phyloP scores from a whole-genome alignment of 2,797 vertebrate genomes.

The Prionace glauca region DNA sequence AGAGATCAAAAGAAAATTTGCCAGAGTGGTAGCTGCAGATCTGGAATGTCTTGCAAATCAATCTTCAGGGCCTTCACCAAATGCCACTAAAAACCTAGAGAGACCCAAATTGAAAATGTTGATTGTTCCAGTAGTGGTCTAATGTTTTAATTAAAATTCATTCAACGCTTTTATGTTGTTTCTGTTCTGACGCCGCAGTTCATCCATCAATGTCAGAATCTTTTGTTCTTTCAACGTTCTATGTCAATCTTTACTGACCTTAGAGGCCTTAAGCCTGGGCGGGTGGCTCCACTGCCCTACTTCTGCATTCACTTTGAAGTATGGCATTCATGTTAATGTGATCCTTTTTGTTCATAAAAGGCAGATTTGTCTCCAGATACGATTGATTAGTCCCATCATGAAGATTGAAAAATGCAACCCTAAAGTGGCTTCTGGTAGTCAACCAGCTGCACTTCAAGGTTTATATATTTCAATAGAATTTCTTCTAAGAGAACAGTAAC shows the following conservation, averaged over 20 bases:
- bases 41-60: neutral
- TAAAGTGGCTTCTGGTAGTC: neutral
- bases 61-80: neutral
- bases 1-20: neutral
- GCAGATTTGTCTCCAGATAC: neutral
- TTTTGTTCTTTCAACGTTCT: constrained; percentile 1
- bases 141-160: constrained; percentile 19
- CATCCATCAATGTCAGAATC: constrained; percentile 23
- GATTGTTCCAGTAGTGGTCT: neutral
- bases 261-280: neutral
- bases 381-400: constrained; percentile 5
- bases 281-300: neutral
- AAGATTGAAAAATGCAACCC: neutral
- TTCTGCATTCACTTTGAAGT: constrained; percentile 5
- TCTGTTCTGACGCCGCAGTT: neutral
- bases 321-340: neutral
- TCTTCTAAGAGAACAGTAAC: neutral
- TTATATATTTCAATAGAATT: neutral
- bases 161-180: constrained; percentile 1
- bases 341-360: neutral
- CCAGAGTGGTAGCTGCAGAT: neutral
- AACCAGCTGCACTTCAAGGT: neutral
- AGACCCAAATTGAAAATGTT: constrained; percentile 23
- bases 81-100: constrained; percentile 10
- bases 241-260: neutral